Conservation (phyloP, 2,113 vertebrate genomes). For the Oreotrochilus melanogaster region DNA sequence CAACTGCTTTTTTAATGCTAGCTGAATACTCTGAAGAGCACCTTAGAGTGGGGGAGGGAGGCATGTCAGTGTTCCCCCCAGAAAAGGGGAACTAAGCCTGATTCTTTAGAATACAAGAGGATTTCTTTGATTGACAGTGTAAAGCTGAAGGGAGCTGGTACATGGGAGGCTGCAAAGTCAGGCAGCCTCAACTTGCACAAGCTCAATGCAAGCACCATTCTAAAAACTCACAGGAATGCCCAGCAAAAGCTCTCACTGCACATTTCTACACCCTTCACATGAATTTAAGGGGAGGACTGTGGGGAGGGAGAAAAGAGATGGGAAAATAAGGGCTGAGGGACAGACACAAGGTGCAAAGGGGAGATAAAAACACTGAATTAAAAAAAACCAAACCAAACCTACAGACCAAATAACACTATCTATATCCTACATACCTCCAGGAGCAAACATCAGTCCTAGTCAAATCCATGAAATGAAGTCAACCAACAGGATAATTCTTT, state of each 20-base stretch:
- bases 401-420: constrained; percentile 72
- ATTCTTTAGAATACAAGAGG: not conserved
- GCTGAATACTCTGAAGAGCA: not conserved
- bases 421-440: constrained; percentile 72
- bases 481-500: constrained; percentile 58
- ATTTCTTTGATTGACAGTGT: not conserved
- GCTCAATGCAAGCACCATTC: not conserved
- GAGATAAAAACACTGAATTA: constrained; percentile 43
- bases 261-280: constrained; percentile 11
- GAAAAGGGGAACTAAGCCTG: not conserved
- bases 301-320: not conserved
- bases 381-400: constrained; percentile 23
- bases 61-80: not conserved
- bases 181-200: not conserved
- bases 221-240: not conserved
- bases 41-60: not conserved
- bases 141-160: not conserved
- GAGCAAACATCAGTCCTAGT: constrained; percentile 75
- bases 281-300: not conserved
- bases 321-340: constrained; percentile 55
- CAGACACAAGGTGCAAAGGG: constrained; percentile 9
- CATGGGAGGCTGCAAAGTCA: not conserved
- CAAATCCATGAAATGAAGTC: constrained; percentile 65
- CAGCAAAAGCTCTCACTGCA: constrained; percentile 33
- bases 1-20: not conserved